Evolutionary conservation across 2,888 invertebrate species (phyloP), one percentile per base, ranked within the genome.

Genomic region (Ichneumoninae sp.): DNA sequence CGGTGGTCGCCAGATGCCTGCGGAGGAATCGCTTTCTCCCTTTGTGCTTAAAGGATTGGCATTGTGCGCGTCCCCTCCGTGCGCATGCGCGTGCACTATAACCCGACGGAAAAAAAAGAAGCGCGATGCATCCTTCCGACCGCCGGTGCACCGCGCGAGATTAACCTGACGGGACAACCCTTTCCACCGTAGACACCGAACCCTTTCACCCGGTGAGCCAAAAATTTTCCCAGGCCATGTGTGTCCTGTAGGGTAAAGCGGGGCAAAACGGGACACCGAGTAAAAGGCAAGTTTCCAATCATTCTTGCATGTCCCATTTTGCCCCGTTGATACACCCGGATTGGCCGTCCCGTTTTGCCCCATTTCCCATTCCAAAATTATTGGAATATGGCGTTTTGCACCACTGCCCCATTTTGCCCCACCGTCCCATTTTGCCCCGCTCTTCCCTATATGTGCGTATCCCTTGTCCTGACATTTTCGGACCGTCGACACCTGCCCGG

Each of bases 1-100:
- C 86, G 87, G 88, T 91, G 90, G 83, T 84, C 85, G 90, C 90
- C 91, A 91, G 91, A 91, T 91, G 84, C 70, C 73, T 57, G 69
- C 6, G 6, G 65, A 19, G 33, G 50, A 40, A 66, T 78, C 68
- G 83, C 68, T 69, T 70, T 81, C 50, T 74, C 78, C 66, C 74
- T 74, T 71, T 77, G 70, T 60, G 30, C 44, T 44, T 52, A 63
- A 73, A 73, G 69, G 77, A 77, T 81, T 84, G 40, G 40, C 26
- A 80, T 65, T 66, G 22, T 26, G 26, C 69, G 22, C 63, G 50
- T 63, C 68, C 68, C 50, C 47, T 40, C 30, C 75, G 75, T 83
- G 77, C 73, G 74, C 78, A 63, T 85, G 73, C 76, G 77, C 78
- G 30, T 63, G 60, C 60, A 63, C 60, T 63, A 10, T 33, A 63